Conservation (phyloP, 2,797 vertebrate genomes). For the Hyperoplus immaculatus region DNA sequence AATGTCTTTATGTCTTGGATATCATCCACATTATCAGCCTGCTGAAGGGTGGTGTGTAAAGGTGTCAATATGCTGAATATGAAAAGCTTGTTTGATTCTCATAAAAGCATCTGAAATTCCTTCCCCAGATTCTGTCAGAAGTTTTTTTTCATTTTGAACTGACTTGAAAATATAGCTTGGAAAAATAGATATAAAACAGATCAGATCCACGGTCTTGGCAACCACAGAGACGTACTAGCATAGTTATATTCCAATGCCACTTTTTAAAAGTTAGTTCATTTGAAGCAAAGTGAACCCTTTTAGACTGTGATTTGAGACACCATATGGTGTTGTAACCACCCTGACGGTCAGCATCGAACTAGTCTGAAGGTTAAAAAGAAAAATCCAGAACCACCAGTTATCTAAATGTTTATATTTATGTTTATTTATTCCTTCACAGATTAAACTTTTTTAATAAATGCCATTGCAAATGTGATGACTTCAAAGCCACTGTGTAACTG, state of each 20-base stretch:
- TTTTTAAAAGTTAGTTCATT: background rate
- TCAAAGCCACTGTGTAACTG: background rate
- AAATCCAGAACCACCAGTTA: background rate
- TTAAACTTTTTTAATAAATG: background rate
- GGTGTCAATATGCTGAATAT: slow-evolving; percentile 13
- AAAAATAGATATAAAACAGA: too few species aligned
- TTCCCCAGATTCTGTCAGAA: background rate
- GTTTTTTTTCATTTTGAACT: too few species aligned
- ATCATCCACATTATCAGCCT: background rate
- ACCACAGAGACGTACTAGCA: too few species aligned
- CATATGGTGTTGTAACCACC: background rate
- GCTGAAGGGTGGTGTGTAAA: background rate
- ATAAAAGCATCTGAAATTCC: background rate
- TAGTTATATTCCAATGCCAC: background rate
- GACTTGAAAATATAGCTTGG: too few species aligned
- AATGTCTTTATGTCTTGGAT: slow-evolving; percentile 13
- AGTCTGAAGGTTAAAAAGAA: background rate
- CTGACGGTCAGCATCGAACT: background rate
- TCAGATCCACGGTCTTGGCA: too few species aligned
- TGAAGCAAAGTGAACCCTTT: background rate
- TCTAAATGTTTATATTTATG: slow-evolving; percentile 3
- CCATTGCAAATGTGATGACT: background rate
- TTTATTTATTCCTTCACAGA: slow-evolving; percentile 8
- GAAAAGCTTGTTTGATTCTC: background rate
- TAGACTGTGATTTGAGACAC: background rate